Evolutionary conservation across 2,888 invertebrate genomes (phyloP).

Genomic region (Sylvicola fuscatus): DNA sequence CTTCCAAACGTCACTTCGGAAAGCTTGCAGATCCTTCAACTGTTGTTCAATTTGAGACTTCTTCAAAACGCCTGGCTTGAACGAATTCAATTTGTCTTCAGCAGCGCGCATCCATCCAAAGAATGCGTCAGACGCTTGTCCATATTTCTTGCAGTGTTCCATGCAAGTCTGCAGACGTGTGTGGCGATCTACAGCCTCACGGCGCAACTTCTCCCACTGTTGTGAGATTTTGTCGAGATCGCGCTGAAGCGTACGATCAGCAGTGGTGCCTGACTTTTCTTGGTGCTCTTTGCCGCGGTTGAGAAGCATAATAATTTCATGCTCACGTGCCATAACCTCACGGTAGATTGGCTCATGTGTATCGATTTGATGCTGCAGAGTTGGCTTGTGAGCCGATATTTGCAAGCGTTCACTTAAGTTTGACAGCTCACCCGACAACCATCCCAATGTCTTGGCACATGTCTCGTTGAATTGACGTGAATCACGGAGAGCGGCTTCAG

Average conservation of each 20-base stretch:
- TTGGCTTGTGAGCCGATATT: conserved; percentile 69
- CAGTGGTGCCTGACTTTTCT: conserved; percentile 16
- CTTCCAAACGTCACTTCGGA: conserved; percentile 87
- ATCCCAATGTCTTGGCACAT: conserved; percentile 72
- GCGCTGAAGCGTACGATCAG: conserved; percentile 38
- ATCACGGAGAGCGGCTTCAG: conserved; percentile 68
- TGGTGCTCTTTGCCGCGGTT: conserved; percentile 70
- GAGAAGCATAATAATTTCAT: conserved; percentile 82
- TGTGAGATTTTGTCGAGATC: conserved; percentile 78
- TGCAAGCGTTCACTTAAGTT: conserved; percentile 53
- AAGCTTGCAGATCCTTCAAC: conserved; percentile 65
- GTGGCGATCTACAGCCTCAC: conserved; percentile 70
- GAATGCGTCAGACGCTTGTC: conserved; percentile 64
- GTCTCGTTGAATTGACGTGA: conserved; percentile 79
- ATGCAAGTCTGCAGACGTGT: conserved; percentile 72
- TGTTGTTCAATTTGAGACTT: conserved; percentile 75
- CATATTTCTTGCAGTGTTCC: conserved; percentile 83
- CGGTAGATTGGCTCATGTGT: conserved; percentile 78
- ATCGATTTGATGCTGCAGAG: conserved; percentile 69
- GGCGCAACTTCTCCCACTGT: conserved; percentile 80
- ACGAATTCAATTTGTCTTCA: conserved; percentile 60
- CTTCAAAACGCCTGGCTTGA: conserved; percentile 62
- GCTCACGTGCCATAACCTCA: conserved; percentile 72
- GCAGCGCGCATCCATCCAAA: conserved; percentile 74
- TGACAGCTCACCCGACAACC: conserved; percentile 66